Evolutionary conservation across 2,797 vertebrate species (phyloP).

Genomic region (Sus cebifrons): DNA sequence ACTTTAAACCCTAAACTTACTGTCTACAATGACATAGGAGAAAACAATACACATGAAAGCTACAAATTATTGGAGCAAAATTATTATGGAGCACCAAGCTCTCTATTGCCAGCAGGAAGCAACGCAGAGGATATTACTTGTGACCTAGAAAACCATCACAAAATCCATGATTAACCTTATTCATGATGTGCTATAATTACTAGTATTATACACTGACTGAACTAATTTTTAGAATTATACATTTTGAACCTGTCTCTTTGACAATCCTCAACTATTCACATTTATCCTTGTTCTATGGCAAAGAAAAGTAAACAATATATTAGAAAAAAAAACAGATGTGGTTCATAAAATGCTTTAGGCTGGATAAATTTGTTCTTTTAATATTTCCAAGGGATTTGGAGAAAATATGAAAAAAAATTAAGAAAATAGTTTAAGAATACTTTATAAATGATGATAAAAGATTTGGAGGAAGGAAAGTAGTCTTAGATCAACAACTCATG

Average conservation of each 20-base stretch:
- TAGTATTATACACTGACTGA: neutral
- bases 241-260: neutral
- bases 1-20: neutral
- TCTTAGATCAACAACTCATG: neutral
- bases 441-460: neutral
- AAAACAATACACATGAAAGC: conserved; percentile 26
- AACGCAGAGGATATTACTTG: neutral
- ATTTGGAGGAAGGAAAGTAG: neutral
- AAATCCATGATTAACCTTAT: conserved; percentile 14
- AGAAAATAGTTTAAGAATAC: conserved; percentile 36
- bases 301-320: conserved; percentile 9
- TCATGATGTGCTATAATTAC: neutral
- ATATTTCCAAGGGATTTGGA: neutral
- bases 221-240: neutral
- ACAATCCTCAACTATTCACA: neutral
- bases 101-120: neutral
- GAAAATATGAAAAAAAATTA: neutral
- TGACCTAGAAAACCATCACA: neutral
- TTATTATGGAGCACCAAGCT: neutral
- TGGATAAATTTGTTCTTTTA: conserved; percentile 44
- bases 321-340: neutral
- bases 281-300: neutral
- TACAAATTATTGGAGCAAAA: conserved; percentile 29
- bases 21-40: neutral
- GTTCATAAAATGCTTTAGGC: neutral